Evolutionary conservation across 2,888 invertebrate genomes (phyloP), one percentile per base, ranked within the genome.

Genomic region (Platycnemis pennipes): DNA sequence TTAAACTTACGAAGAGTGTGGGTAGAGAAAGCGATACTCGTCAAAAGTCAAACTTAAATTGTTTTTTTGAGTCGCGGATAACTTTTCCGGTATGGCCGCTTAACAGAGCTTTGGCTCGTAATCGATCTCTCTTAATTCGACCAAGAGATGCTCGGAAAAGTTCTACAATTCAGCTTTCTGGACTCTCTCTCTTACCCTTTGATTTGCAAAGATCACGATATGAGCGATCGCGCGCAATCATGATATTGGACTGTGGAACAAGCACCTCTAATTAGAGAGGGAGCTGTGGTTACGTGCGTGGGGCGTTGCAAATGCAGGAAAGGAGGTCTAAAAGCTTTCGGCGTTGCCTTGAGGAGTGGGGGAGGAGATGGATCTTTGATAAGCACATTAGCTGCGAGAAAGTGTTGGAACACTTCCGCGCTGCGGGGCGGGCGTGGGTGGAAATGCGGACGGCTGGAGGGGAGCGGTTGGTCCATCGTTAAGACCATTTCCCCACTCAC

Each of bases 301-400:
- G 77, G 37, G 11, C 37, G 37, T 13, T 3, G 77, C 1, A 37
- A 77, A 37, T 7, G 77, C 7, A n/a, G 13, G 31, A 13, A 13
- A 77, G 31, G 13, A 11, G 77, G 37, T n/a, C n/a, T n/a, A n/a
- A n/a, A n/a, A 53, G 8, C 26, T 88, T 88, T 46, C 0, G 46
- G 88, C n/a, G 31, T 46, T n/a, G n/a, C n/a, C n/a, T n/a, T n/a
- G n/a, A 46, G 31, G 91, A 44, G 44, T n/a, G 37, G 37, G 42
- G 56, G 22, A 19, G 88, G 77, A 77, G 77, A 77, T 37, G 77
- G 77, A 77, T 77, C 13, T 8, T 63, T 77, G 77, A 77, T 77
- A 77, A 63, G 77, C 77, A 37, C 37, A 77, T 77, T 77, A 37
- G 77, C 13, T 31, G 26, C 77, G 77, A 77, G 77, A 77, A 77